A percentile compares a stretch with the other conserved stretches of the same genome.
Conservation (phyloP, 2,797 vertebrate genomes). For the Hipposideros larvatus region DNA sequence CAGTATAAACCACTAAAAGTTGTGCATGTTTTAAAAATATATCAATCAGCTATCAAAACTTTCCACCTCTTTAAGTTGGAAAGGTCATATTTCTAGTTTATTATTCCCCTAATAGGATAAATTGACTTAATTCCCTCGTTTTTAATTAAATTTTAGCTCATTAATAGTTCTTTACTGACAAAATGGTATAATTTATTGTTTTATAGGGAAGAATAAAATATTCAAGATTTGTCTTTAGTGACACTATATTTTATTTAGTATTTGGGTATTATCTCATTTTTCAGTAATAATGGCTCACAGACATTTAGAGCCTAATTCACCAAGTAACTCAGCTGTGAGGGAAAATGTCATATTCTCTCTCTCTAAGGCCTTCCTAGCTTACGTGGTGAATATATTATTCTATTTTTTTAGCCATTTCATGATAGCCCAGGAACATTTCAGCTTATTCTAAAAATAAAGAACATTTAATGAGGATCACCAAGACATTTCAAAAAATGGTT, state of each 20-base stretch:
- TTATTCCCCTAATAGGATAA: constrained; percentile 49
- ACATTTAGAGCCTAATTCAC: constrained; percentile 65
- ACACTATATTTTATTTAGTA: constrained; percentile 44
- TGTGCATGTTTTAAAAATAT: background rate
- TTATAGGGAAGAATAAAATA: constrained; percentile 73
- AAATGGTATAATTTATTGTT: constrained; percentile 63
- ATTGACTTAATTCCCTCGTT: constrained; percentile 51
- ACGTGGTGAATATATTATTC: constrained; percentile 47
- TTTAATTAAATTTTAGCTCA: constrained; percentile 75
- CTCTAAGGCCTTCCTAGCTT: constrained; percentile 25
- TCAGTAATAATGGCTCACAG: constrained; percentile 69
- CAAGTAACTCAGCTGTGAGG: constrained; percentile 41
- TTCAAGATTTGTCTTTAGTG: constrained; percentile 46
- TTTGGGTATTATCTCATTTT: constrained; percentile 64
- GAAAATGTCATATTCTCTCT: constrained; percentile 62
- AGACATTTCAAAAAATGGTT: constrained; percentile 20
- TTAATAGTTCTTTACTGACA: constrained; percentile 69
- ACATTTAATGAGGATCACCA: constrained; percentile 58
- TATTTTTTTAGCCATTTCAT: constrained; percentile 54
- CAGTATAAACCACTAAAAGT: background rate
- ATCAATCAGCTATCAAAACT: constrained; percentile 55
- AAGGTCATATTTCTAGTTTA: constrained; percentile 65
- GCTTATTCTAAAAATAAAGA: constrained; percentile 68
- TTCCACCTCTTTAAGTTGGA: constrained; percentile 50
- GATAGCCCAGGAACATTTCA: constrained; percentile 35